A percentile compares a stretch with the other conserved stretches of the same genome.
Conservation (phyloP, 2,888 invertebrate species). For the Lissocephala sabroskyi region DNA sequence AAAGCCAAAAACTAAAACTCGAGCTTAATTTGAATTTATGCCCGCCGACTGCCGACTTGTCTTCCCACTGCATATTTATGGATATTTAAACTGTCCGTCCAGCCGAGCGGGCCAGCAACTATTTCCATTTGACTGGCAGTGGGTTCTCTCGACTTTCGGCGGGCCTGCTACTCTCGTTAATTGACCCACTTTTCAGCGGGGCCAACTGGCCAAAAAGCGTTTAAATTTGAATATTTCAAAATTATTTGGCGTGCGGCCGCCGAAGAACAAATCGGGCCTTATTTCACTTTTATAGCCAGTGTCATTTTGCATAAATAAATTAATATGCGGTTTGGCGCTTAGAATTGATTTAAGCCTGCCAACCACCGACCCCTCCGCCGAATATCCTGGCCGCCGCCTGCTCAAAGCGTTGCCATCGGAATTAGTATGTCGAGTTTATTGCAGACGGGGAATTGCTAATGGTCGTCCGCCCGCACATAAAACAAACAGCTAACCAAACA, state of each 20-base stretch:
- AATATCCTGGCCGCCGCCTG: neutral
- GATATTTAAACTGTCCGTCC: no score
- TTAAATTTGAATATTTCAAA: conserved; percentile 56
- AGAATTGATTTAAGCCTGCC: conserved; percentile 4
- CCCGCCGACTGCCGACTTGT: no score
- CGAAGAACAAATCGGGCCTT: conserved; percentile 3
- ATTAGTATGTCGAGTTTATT: no score
- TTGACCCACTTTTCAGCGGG: conserved; percentile 28
- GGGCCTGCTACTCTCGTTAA: no score
- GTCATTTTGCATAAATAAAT: conserved; percentile 54
- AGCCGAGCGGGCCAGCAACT: no score
- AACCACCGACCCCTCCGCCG: conserved; percentile 1
- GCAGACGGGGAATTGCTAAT: conserved; percentile 41
- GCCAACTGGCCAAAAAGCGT: conserved; percentile 37
- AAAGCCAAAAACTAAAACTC: no score
- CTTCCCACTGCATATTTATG: no score
- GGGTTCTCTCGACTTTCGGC: no score
- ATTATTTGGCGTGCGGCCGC: conserved; percentile 21
- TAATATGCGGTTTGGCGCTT: conserved; percentile 27
- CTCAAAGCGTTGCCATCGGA: no score
- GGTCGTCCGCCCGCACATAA: conserved; percentile 37
- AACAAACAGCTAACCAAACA: conserved; percentile 26
- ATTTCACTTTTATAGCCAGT: conserved; percentile 4
- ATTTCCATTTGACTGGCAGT: no score
- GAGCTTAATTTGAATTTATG: no score